These are phyloP conservation scores for Eilema griseolum DNA, from an alignment of 2,888 invertebrate species.

Conservation along the genomic window DNA sequence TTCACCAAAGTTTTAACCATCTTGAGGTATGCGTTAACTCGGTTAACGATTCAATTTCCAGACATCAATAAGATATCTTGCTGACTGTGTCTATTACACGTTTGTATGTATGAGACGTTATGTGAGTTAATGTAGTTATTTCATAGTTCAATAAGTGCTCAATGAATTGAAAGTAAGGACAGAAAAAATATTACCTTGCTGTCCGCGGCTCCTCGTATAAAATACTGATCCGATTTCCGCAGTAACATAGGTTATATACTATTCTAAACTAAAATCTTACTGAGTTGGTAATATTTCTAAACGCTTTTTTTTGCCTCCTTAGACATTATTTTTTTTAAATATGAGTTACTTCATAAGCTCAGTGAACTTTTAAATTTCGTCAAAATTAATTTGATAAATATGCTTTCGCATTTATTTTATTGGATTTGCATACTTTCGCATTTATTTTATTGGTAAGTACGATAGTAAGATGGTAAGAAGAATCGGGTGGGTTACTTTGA, in stretches of 20 bases:
- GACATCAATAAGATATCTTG: background rate
- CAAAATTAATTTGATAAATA: too few species aligned
- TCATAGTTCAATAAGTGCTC: background rate
- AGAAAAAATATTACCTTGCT: background rate
- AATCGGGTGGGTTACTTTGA: too few species aligned
- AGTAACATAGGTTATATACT: background rate
- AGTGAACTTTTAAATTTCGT: too few species aligned
- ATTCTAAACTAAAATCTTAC: background rate
- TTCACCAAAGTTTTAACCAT: background rate
- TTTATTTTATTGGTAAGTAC: too few species aligned
- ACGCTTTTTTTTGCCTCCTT: too few species aligned
- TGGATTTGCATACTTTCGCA: too few species aligned
- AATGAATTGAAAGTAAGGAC: background rate
- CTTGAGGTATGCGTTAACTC: background rate
- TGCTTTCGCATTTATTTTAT: too few species aligned
- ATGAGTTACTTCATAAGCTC: too few species aligned
- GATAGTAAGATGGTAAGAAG: too few species aligned
- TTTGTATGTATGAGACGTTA: background rate
- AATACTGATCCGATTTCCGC: background rate
- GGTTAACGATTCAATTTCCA: background rate
- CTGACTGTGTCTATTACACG: background rate
- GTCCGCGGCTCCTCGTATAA: background rate
- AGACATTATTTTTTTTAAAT: too few species aligned
- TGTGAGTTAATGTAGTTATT: background rate
- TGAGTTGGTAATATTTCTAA: too few species aligned